A percentile compares a stretch with the other conserved stretches of the same genome.
These are phyloP conservation scores for Eubucco bourcierii DNA, from an alignment of 2,113 vertebrate genomes.

Conservation along the genomic window DNA sequence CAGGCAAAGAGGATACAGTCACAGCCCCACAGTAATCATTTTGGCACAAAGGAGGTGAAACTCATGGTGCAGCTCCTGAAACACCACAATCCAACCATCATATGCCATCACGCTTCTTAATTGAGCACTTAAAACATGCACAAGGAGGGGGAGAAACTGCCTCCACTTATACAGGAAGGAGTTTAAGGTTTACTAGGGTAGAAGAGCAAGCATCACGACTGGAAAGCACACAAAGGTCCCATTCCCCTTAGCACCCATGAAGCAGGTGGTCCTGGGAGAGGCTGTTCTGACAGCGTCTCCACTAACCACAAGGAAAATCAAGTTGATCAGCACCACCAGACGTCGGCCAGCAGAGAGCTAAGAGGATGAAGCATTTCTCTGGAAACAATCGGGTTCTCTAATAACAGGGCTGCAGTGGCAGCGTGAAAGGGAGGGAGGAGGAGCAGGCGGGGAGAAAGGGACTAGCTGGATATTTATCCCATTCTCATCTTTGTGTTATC, in stretches of 20 bases:
- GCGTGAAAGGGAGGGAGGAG: slow-evolving; percentile 53
- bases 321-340: neutral
- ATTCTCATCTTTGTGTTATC: slow-evolving; percentile 63
- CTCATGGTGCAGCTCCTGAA: neutral
- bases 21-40: neutral
- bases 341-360: neutral
- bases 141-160: neutral
- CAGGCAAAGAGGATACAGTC: neutral
- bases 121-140: neutral
- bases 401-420: slow-evolving; percentile 11
- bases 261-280: neutral
- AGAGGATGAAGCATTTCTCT: slow-evolving; percentile 44
- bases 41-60: neutral
- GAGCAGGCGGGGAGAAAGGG: slow-evolving; percentile 54
- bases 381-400: slow-evolving; percentile 52
- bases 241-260: neutral
- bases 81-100: neutral
- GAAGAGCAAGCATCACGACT: neutral
- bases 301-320: neutral
- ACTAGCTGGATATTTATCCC: slow-evolving; percentile 67
- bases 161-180: neutral
- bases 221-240: neutral
- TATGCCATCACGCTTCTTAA: neutral
- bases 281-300: neutral
- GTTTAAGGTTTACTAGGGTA: neutral